A percentile compares a stretch with the other conserved stretches of the same genome.
Evolutionary conservation across 1,140 invertebrate genomes (phyloP).

Genomic region (Pseudomyrmex concolor): DNA sequence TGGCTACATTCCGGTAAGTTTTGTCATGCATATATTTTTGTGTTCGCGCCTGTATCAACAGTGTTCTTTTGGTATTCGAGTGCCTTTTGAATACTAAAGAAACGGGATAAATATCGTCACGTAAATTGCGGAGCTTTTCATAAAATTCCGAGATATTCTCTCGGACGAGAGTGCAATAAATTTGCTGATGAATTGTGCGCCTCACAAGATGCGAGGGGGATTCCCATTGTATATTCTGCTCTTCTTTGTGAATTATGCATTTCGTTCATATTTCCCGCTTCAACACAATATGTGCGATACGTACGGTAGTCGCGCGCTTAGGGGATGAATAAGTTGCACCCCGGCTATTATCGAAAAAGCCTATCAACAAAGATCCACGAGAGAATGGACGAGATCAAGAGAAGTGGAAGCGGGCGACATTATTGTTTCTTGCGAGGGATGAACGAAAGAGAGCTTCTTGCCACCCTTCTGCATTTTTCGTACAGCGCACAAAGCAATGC

Average conservation of each 20-base stretch:
- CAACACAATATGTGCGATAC: background rate
- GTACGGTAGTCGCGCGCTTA: background rate
- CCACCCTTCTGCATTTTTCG: constrained; percentile 58
- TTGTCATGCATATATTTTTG: background rate
- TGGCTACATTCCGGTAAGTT: constrained; percentile 84
- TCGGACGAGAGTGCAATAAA: background rate
- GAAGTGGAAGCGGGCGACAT: constrained; percentile 64
- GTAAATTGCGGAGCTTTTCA: background rate
- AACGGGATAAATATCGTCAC: background rate
- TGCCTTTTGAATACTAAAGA: background rate
- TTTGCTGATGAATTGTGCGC: background rate
- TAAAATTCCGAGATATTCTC: constrained; percentile 1
- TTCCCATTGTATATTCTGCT: background rate
- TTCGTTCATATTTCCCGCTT: constrained; percentile 7
- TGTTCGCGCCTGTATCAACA: background rate
- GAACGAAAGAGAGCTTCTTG: constrained; percentile 63
- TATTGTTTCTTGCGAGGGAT: constrained; percentile 73
- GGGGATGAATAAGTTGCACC: constrained; percentile 14
- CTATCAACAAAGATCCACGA: constrained; percentile 39
- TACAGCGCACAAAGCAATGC: constrained; percentile 63
- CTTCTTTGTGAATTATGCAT: constrained; percentile 4
- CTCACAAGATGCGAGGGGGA: background rate
- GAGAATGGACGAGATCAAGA: constrained; percentile 53
- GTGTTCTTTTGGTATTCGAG: background rate
- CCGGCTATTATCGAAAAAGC: constrained; percentile 45